Evolutionary conservation across 2,888 invertebrate species (phyloP), one percentile per base, ranked within the genome.

Genomic region (Theristus sp.): DNA sequence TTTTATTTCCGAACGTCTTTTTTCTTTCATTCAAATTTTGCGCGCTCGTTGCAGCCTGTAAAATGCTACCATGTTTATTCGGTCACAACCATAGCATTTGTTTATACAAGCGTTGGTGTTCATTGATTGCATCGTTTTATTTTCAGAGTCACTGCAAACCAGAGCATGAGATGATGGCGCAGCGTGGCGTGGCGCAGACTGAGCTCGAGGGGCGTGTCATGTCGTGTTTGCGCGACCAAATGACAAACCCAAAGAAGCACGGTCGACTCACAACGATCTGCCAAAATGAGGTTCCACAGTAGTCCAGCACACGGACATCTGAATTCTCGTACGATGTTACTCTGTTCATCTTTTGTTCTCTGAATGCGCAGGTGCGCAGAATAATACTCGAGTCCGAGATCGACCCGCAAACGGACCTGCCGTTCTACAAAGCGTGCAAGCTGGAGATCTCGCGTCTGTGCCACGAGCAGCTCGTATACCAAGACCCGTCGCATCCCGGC

Each of bases 341-440:
- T 38, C 38, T 38, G 38, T 38, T 38, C 38, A 38, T 38, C 17
- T 13, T 38, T 38, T 38, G 38, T 38, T 38, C 38, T 17, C 6
- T 38, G 38, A 6, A 38, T 38, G 81, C 31, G 60, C 59, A 66
- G 64, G 62, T 68, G 24, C 65, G 66, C 10, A 57, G 64, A 26
- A 62, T 68, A 22, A 73, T 72, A 55, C 60, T 73, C 29, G 73
- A 71, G 60, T 66, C 67, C 68, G 91, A 91, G 22, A 76, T 90
- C 38, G 89, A 96, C 76, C 86, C 89, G 71, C 84, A 87, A 69
- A 79, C 93, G 62, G 91, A 96, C 79, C 90, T 91, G 0, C 77
- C 88, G 56, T 80, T 96, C 54, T 84, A 84, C 65, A 64, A 68
- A 66, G 67, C 87, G 62, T 96, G 96, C 74, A 76, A 78, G 65